phyloP scores from a whole-genome alignment of 2,888 invertebrate genomes.

The Leptopilina syphax region DNA sequence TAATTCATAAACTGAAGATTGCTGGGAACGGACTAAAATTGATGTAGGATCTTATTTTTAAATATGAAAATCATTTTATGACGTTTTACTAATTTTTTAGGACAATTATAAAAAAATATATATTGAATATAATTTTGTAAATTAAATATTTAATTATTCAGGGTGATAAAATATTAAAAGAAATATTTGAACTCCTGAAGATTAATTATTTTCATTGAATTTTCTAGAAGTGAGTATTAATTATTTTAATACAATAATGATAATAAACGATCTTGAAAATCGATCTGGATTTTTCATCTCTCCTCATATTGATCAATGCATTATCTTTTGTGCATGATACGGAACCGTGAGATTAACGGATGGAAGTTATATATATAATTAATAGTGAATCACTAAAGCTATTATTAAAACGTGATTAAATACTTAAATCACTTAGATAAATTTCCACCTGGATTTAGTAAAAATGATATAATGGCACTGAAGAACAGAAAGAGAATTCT shows the following conservation, averaged over 20 bases:
- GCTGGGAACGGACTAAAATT: not conserved
- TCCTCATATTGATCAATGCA: not conserved
- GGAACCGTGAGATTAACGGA: slow-evolving; percentile 5
- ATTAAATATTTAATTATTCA: too few relatives aligned
- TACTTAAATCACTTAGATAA: not conserved
- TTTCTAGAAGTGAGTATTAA: too few relatives aligned
- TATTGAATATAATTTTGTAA: too few relatives aligned
- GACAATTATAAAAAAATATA: too few relatives aligned
- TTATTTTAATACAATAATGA: not conserved
- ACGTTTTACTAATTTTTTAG: too few relatives aligned
- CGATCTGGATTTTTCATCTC: slow-evolving; percentile 10
- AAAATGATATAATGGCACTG: slow-evolving; percentile 2
- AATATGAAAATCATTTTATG: too few relatives aligned
- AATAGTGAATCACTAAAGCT: slow-evolving; percentile 9
- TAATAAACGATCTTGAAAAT: slow-evolving; percentile 14
- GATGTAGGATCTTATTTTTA: not conserved
- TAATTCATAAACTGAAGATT: slow-evolving; percentile 39
- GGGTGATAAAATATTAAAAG: too few relatives aligned
- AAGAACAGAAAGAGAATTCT: not conserved
- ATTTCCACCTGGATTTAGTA: not conserved
- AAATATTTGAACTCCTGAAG: too few relatives aligned
- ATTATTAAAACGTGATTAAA: slow-evolving; percentile 9
- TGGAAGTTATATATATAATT: slow-evolving; percentile 1
- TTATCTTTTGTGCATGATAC: slow-evolving; percentile 25
- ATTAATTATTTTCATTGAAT: too few relatives aligned